A percentile compares a stretch with the other conserved stretches of the same genome.
These are phyloP conservation scores for Gallinago stenura DNA, from an alignment of 2,797 vertebrate genomes.

Conservation along the genomic window DNA sequence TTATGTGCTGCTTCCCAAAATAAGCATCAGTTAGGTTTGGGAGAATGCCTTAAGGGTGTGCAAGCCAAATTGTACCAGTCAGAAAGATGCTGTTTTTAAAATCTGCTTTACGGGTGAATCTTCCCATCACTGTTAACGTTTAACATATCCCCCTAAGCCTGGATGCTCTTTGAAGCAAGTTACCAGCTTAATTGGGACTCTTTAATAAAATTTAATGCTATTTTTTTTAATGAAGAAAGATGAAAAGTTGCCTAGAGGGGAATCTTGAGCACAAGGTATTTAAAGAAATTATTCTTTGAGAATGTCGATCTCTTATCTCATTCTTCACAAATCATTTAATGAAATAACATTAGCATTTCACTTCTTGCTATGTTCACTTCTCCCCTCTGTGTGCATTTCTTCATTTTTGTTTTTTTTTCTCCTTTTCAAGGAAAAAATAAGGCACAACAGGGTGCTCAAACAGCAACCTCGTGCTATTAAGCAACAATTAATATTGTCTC, in stretches of 20 bases:
- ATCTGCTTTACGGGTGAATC: slow-evolving; percentile 32
- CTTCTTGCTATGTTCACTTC: slow-evolving; percentile 24
- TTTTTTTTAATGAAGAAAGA: slow-evolving; percentile 75
- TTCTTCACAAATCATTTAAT: slow-evolving; percentile 75
- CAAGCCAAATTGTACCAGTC: slow-evolving; percentile 40
- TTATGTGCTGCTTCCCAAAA: slow-evolving; percentile 71
- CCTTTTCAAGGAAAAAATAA: slow-evolving; percentile 50
- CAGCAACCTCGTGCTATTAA: neutral
- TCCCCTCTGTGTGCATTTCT: neutral
- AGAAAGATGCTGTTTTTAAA: slow-evolving; percentile 45
- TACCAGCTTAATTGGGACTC: slow-evolving; percentile 70
- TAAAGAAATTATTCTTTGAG: slow-evolving; percentile 78
- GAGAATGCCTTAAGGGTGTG: slow-evolving; percentile 55
- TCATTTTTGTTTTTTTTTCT: neutral
- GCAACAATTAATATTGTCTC: slow-evolving; percentile 45
- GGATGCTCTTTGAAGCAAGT: slow-evolving; percentile 73
- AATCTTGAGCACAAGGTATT: slow-evolving; percentile 74
- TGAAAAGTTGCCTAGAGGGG: slow-evolving; percentile 74
- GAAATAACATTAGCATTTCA: slow-evolving; percentile 78
- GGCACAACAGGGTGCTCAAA: neutral
- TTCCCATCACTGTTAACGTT: slow-evolving; percentile 43
- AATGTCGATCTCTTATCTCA: slow-evolving; percentile 71
- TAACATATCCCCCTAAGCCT: slow-evolving; percentile 62
- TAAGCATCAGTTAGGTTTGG: slow-evolving; percentile 58
- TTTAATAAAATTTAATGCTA: slow-evolving; percentile 77